Conservation (phyloP, 2,888 invertebrate species). For the Rhorus exstirpatorius region DNA sequence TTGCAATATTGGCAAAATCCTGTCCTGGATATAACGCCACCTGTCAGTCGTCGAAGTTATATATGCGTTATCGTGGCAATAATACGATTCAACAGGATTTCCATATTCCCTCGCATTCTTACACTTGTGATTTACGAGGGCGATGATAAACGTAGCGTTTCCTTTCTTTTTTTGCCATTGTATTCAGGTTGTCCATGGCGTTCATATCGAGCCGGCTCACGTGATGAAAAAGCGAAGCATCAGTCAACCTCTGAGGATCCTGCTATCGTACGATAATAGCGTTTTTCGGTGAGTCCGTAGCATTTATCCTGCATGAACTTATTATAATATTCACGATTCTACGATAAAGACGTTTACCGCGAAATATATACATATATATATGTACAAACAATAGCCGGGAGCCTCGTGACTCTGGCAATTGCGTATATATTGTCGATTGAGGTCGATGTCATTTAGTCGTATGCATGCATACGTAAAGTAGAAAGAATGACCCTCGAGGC, state of each 20-base stretch:
- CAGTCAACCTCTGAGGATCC: constrained; percentile 94
- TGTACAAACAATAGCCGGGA: neutral
- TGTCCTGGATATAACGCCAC: no score
- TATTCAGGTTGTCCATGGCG: constrained; percentile 92
- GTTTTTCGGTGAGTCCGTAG: constrained; percentile 91
- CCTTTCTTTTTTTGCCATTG: constrained; percentile 49
- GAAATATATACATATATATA: neutral
- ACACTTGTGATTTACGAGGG: constrained; percentile 1
- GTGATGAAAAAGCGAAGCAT: constrained; percentile 92
- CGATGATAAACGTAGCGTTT: constrained; percentile 9
- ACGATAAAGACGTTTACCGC: constrained; percentile 24
- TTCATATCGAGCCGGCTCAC: constrained; percentile 93
- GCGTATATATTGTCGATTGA: constrained; percentile 39
- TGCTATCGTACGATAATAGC: constrained; percentile 94
- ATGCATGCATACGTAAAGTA: constrained; percentile 24
- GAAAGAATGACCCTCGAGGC: constrained; percentile 49
- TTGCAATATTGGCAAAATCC: no score
- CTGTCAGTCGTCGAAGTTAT: neutral
- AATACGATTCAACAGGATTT: constrained; percentile 4
- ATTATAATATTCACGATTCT: constrained; percentile 12
- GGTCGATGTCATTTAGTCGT: constrained; percentile 28
- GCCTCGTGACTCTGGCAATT: neutral
- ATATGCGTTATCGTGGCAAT: neutral
- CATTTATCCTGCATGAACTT: constrained; percentile 35
- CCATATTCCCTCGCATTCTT: neutral